Percentiles rank a stretch among this genome's conserved stretches.
Evolutionary conservation across 2,888 invertebrate species (phyloP).

Genomic region (Drosophila anceps): DNA sequence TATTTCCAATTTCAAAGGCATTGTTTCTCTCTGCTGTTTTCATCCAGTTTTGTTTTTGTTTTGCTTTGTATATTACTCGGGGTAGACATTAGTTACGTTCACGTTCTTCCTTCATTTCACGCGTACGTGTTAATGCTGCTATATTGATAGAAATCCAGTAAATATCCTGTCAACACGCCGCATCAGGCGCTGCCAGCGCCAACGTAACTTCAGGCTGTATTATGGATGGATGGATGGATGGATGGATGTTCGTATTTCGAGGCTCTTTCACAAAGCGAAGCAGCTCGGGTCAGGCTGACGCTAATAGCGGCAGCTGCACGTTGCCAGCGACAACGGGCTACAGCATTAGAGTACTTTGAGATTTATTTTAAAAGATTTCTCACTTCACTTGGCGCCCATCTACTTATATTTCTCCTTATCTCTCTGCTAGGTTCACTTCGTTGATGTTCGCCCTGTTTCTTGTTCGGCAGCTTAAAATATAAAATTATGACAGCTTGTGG

Average conservation of each 20-base stretch:
- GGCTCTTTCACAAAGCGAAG: slow-evolving; percentile 17
- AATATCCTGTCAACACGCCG: slow-evolving; percentile 79
- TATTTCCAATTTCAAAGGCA: slow-evolving; percentile 28
- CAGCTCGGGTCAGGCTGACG: slow-evolving; percentile 45
- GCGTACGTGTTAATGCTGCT: slow-evolving; percentile 75
- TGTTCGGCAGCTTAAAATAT: slow-evolving; percentile 64
- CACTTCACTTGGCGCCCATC: slow-evolving; percentile 31
- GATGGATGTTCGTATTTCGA: slow-evolving; percentile 16
- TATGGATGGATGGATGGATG: slow-evolving; percentile 5
- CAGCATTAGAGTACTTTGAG: slow-evolving; percentile 70
- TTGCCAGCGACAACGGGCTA: slow-evolving; percentile 70
- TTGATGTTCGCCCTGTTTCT: slow-evolving; percentile 19
- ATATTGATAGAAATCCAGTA: slow-evolving; percentile 82
- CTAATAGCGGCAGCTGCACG: slow-evolving; percentile 81
- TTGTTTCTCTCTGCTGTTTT: slow-evolving; percentile 6
- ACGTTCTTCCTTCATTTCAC: slow-evolving; percentile 65
- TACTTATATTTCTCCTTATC: slow-evolving; percentile 32
- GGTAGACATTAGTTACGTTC: slow-evolving; percentile 61
- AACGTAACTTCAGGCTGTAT: slow-evolving; percentile 31
- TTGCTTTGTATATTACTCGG: slow-evolving; percentile 11
- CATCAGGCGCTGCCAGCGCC: slow-evolving; percentile 27
- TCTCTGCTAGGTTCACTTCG: slow-evolving; percentile 18
- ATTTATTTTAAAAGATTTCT: slow-evolving; percentile 71
- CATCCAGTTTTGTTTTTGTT: not conserved
- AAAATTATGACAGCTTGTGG: slow-evolving; percentile 74